phyloP scores from a whole-genome alignment of 2,113 vertebrate genomes.

The Calyptomena viridis region DNA sequence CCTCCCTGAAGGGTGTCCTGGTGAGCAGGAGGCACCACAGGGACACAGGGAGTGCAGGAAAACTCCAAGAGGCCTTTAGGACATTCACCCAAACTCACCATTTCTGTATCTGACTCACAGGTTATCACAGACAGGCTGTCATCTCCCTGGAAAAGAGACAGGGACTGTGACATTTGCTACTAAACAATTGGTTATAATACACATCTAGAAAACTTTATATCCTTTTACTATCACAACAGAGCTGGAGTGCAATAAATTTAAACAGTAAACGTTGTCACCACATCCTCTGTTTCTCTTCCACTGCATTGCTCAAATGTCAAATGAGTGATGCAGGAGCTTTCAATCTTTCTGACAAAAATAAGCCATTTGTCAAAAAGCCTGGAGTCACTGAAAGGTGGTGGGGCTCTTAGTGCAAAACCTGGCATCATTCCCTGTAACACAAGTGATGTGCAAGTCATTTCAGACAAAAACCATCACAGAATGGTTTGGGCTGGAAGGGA shows the following conservation, averaged over 20 bases:
- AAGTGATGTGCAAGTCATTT: background rate
- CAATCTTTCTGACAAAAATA: background rate
- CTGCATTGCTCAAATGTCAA: background rate
- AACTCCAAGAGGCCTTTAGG: background rate
- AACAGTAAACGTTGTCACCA: background rate
- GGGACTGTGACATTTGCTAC: background rate
- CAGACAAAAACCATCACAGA: background rate
- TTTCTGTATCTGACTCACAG: conserved; percentile 75
- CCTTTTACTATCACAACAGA: background rate
- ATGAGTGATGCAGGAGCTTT: background rate
- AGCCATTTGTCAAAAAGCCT: background rate
- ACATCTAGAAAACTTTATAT: background rate
- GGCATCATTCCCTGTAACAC: background rate
- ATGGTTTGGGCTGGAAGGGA: background rate
- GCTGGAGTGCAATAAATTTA: background rate
- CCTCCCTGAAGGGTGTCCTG: background rate
- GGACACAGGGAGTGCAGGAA: background rate
- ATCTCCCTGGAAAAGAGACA: conserved; percentile 73
- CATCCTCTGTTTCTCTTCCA: background rate
- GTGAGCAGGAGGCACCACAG: background rate
- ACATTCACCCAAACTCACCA: conserved; percentile 65
- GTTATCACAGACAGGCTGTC: conserved; percentile 78
- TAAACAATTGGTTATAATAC: background rate
- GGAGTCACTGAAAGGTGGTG: background rate
- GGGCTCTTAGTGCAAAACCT: background rate